Evolutionary conservation across 1,140 invertebrate genomes (phyloP).

Genomic region (Dendroctonus ponderosae): DNA sequence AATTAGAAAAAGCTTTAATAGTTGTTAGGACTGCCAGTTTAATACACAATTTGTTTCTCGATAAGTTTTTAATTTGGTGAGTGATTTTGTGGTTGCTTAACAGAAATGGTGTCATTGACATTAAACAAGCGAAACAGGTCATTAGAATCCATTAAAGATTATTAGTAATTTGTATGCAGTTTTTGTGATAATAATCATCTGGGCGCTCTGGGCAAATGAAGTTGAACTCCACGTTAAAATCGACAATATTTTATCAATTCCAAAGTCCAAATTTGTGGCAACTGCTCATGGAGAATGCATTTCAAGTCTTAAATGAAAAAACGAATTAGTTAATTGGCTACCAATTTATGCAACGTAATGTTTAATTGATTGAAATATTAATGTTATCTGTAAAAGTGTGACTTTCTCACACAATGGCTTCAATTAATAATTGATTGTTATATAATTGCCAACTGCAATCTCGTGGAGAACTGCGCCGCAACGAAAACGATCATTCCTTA

Average conservation of each 20-base stretch:
- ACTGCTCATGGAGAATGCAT: no score
- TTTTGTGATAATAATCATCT: not conserved
- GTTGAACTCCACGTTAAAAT: no score
- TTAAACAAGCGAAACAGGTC: not conserved
- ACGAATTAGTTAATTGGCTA: not conserved
- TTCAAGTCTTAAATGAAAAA: not conserved
- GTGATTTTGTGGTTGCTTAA: slow-evolving; percentile 1
- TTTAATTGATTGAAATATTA: not conserved
- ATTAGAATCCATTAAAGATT: slow-evolving; percentile 8
- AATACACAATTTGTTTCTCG: not conserved
- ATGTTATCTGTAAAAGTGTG: not conserved
- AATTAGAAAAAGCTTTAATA: no score
- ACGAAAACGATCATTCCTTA: no score
- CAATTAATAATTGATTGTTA: no score
- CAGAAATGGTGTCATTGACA: slow-evolving; percentile 10
- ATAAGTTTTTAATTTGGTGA: slow-evolving; percentile 13
- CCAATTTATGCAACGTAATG: not conserved
- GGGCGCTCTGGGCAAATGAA: no score
- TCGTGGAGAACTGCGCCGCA: no score
- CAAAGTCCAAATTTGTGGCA: no score
- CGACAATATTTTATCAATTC: no score
- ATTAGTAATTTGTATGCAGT: not conserved
- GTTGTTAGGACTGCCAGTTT: not conserved
- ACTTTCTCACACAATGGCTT: not conserved
- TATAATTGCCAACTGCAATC: no score